phyloP scores from a whole-genome alignment of 1,140 invertebrate species.

The Metopolophium dirhodum region DNA sequence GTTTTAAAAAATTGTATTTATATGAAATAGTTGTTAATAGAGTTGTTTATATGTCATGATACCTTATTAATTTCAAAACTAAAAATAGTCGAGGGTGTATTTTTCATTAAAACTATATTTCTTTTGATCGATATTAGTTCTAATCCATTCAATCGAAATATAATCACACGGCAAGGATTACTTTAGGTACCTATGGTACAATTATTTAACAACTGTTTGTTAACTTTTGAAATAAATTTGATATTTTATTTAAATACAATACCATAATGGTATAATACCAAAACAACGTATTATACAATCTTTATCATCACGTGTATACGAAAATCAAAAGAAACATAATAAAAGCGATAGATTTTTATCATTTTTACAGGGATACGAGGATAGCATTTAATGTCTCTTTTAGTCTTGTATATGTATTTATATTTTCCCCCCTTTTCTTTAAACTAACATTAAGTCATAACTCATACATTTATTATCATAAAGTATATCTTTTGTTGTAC shows the following conservation, averaged over 20 bases:
- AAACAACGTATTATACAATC: not conserved
- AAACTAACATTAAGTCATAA: slow-evolving; percentile 40
- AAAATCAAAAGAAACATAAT: slow-evolving; percentile 14
- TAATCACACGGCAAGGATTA: not conserved
- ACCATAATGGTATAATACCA: not conserved
- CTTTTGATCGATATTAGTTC: too few species aligned
- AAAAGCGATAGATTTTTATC: slow-evolving; percentile 8
- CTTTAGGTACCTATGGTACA: not conserved
- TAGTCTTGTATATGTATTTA: not conserved
- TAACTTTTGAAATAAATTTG: not conserved
- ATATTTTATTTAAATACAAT: not conserved
- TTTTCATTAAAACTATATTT: too few species aligned
- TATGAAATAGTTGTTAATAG: too few species aligned
- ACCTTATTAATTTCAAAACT: too few species aligned
- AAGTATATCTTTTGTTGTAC: not conserved
- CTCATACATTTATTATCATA: slow-evolving; percentile 31
- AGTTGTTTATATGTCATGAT: too few species aligned
- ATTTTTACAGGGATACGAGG: not conserved
- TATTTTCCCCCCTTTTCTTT: slow-evolving; percentile 1
- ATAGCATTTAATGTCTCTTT: slow-evolving; percentile 16
- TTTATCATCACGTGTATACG: not conserved
- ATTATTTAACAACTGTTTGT: not conserved
- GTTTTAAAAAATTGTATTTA: too few species aligned
- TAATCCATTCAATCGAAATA: too few species aligned
- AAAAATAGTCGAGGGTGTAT: too few species aligned